phyloP scores from a whole-genome alignment of 2,888 invertebrate genomes.

The Celastrina argiolus region DNA sequence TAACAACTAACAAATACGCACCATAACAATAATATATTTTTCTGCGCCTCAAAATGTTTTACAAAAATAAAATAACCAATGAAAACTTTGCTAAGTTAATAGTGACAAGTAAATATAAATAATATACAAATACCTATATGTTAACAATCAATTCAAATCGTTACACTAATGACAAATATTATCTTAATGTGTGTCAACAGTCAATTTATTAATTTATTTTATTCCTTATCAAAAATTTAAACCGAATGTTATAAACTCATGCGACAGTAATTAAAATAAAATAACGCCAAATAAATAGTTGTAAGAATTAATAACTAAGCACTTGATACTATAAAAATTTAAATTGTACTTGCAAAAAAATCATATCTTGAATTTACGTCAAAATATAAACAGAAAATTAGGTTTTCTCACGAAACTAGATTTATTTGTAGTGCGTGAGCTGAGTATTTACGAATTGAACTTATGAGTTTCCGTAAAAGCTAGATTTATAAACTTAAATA shows the following conservation, averaged over 20 bases:
- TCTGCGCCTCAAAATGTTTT: background rate
- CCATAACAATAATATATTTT: constrained; percentile 6
- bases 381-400: constrained; percentile 12
- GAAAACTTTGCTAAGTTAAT: background rate
- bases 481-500: background rate
- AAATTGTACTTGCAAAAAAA: background rate
- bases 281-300: background rate
- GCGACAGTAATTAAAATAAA: background rate
- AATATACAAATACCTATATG: background rate
- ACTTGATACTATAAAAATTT: background rate
- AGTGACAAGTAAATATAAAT: background rate
- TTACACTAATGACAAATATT: background rate
- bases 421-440: constrained; percentile 18
- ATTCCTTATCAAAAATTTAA: background rate
- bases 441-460: background rate
- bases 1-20: constrained; percentile 3
- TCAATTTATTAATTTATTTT: background rate
- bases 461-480: constrained; percentile 14
- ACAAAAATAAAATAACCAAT: background rate
- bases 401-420: constrained; percentile 19
- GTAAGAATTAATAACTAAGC: background rate
- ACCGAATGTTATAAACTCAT: background rate
- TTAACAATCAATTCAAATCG: background rate
- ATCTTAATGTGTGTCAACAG: background rate
- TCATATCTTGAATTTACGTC: background rate